Evolutionary conservation across 1,140 invertebrate species (phyloP).

Genomic region (Cecropterus lyciades): DNA sequence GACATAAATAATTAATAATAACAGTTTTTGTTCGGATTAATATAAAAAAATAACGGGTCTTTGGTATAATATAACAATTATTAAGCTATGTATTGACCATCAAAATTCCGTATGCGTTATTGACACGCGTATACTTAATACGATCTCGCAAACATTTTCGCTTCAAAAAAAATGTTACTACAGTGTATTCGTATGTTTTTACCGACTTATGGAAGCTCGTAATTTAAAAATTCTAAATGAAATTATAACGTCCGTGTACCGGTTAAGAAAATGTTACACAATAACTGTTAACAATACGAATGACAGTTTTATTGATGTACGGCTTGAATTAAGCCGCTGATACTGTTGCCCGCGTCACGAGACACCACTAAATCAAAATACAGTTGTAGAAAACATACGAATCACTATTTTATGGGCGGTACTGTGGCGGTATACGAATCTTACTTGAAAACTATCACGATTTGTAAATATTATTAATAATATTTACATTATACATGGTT

Average conservation of each 20-base stretch:
- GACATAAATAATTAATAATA: too few relatives aligned
- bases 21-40: too few relatives aligned
- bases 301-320: slow-evolving; percentile 31
- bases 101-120: too few relatives aligned
- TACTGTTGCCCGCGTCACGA: slow-evolving; percentile 16
- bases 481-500: too few relatives aligned
- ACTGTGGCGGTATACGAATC: not conserved
- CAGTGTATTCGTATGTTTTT: too few relatives aligned
- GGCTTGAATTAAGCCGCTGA: slow-evolving; percentile 17
- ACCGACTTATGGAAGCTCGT: not conserved
- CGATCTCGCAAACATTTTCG: not conserved
- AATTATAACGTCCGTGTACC: not conserved
- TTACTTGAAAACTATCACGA: not conserved
- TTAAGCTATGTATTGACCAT: too few relatives aligned
- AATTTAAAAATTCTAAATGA: not conserved
- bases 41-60: too few relatives aligned
- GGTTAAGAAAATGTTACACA: not conserved
- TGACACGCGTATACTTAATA: too few relatives aligned
- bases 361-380: slow-evolving; percentile 28
- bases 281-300: slow-evolving; percentile 8
- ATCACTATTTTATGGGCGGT: slow-evolving; percentile 8
- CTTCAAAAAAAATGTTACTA: too few relatives aligned
- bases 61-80: too few relatives aligned
- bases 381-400: slow-evolving; percentile 19
- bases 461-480: too few relatives aligned